Percentiles rank a stretch among this genome's conserved stretches.
Conservation (phyloP, 2,888 invertebrate species). For the Sinohyriopsis cumingii region DNA sequence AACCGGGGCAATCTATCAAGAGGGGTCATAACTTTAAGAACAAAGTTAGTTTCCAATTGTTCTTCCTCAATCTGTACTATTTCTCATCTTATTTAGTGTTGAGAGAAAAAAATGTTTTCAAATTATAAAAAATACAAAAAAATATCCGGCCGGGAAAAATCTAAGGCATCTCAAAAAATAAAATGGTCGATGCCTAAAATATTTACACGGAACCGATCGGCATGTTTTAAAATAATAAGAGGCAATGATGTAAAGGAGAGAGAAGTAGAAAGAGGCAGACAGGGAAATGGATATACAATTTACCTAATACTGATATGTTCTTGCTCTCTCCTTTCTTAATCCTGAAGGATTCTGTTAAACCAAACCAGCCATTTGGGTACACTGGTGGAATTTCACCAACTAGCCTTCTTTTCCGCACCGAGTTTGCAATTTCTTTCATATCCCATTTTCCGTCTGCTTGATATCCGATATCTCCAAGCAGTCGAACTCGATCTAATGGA, state of each 20-base stretch:
- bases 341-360: constrained; percentile 80
- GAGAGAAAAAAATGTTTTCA: too few species aligned
- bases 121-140: too few species aligned
- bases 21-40: too few species aligned
- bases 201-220: too few species aligned
- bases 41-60: too few species aligned
- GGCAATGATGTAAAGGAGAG: neutral
- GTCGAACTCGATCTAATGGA: constrained; percentile 60
- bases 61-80: too few species aligned
- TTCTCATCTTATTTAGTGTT: too few species aligned
- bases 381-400: constrained; percentile 85
- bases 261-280: neutral
- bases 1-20: too few species aligned
- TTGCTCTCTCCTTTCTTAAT: constrained; percentile 69
- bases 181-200: too few species aligned
- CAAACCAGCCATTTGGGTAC: constrained; percentile 93
- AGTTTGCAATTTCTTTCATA: constrained; percentile 62
- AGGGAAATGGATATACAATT: constrained; percentile 21
- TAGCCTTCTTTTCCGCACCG: constrained; percentile 73
- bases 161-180: too few species aligned
- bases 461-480: constrained; percentile 66
- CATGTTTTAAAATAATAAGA: too few species aligned
- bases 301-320: constrained; percentile 79
- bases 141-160: too few species aligned
- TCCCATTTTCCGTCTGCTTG: constrained; percentile 56